These are phyloP conservation scores for Pomatostomus ruficeps DNA, from an alignment of 2,113 vertebrate genomes.

Conservation along the genomic window DNA sequence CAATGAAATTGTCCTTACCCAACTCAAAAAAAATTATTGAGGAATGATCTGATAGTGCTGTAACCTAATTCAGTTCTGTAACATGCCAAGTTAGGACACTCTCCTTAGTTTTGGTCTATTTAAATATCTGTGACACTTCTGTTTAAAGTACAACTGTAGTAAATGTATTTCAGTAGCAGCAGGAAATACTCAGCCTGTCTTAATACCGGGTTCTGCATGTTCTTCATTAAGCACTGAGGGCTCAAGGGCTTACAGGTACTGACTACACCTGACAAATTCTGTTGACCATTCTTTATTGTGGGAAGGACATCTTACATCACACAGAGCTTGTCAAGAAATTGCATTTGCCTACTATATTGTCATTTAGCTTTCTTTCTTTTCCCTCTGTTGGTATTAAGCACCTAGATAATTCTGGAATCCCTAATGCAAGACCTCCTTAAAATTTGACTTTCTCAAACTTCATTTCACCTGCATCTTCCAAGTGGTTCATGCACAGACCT, in stretches of 20 bases:
- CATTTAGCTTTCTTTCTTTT: not conserved
- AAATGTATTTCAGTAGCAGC: not conserved
- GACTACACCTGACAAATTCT: not conserved
- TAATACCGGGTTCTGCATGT: fast-evolving
- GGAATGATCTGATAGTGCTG: not conserved
- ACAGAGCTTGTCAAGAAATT: not conserved
- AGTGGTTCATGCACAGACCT: not conserved
- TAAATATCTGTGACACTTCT: not conserved
- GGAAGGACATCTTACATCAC: not conserved
- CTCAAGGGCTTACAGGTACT: not conserved
- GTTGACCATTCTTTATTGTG: not conserved
- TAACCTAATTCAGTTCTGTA: not conserved
- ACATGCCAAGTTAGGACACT: not conserved
- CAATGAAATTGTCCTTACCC: not conserved
- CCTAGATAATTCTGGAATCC: not conserved
- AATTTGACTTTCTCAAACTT: not conserved
- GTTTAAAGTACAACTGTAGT: not conserved
- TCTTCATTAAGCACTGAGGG: not conserved
- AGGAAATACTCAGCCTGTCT: not conserved
- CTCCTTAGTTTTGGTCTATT: not conserved
- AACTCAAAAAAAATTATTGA: not conserved
- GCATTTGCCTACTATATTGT: not conserved
- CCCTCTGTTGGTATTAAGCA: not conserved
- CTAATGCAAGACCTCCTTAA: not conserved
- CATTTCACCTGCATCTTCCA: not conserved